A percentile compares a stretch with the other conserved stretches of the same genome.
These are phyloP conservation scores for Noctua fimbriata DNA, from an alignment of 2,888 invertebrate genomes.

Conservation along the genomic window DNA sequence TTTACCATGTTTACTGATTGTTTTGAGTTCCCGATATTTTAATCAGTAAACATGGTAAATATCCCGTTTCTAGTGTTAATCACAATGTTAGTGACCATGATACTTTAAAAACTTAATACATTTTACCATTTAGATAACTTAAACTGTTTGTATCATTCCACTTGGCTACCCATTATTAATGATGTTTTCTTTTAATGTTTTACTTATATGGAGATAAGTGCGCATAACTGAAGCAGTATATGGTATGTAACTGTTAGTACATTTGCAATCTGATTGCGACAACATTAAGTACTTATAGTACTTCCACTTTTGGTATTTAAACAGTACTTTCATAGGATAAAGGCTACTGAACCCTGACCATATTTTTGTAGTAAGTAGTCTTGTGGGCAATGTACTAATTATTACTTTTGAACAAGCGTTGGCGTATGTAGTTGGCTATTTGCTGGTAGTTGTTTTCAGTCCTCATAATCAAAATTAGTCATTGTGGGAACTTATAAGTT, in stretches of 20 bases:
- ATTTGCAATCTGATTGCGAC: constrained; percentile 17
- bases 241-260: neutral
- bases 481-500: no score
- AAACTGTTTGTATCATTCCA: neutral
- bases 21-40: no score
- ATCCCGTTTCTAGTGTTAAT: no score
- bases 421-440: neutral
- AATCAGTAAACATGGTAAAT: no score
- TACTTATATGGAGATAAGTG: constrained; percentile 20
- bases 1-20: no score
- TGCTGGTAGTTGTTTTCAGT: neutral
- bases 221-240: constrained; percentile 18
- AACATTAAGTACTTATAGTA: neutral
- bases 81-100: no score
- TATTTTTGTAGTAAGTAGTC: neutral
- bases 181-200: neutral
- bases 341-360: no score
- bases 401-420: neutral
- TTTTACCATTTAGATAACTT: neutral
- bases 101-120: no score
- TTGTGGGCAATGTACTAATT: neutral
- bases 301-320: neutral
- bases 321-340: neutral
- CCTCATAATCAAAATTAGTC: neutral
- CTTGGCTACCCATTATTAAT: neutral